phyloP scores from a whole-genome alignment of 2,797 vertebrate species.

The Atherinosoma microstoma region DNA sequence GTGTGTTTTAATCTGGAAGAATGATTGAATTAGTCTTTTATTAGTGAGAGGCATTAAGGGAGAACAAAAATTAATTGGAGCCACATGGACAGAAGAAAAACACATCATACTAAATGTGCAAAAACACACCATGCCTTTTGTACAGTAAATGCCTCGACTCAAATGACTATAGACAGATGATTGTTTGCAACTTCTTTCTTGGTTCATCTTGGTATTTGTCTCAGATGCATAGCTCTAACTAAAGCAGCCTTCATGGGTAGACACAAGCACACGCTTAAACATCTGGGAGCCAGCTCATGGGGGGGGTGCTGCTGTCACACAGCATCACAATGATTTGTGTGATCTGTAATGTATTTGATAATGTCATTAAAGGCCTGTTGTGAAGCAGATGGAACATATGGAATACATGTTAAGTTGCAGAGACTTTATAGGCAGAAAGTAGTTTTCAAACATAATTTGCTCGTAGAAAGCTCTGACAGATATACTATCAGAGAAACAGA shows the following conservation, averaged over 20 bases:
- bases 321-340: constrained; percentile 69
- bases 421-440: constrained; percentile 16
- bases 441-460: constrained; percentile 27
- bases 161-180: not conserved
- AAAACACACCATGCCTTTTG: not conserved
- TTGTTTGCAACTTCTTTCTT: constrained; percentile 16
- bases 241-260: constrained; percentile 19
- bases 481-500: constrained; percentile 12
- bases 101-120: not conserved
- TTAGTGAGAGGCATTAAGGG: constrained; percentile 34
- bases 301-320: constrained; percentile 61
- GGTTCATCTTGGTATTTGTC: constrained; percentile 23
- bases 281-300: constrained; percentile 50
- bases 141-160: not conserved
- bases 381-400: constrained; percentile 70
- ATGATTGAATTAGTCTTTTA: constrained; percentile 57
- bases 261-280: constrained; percentile 36
- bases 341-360: constrained; percentile 77
- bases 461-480: constrained; percentile 19
- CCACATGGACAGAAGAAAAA: constrained; percentile 29
- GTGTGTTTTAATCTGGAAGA: constrained; percentile 34
- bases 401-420: constrained; percentile 59
- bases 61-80: constrained; percentile 41
- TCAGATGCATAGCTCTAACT: constrained; percentile 35
- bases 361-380: constrained; percentile 63